phyloP scores from a whole-genome alignment of 2,113 vertebrate species.

The Myotis brandtii region DNA sequence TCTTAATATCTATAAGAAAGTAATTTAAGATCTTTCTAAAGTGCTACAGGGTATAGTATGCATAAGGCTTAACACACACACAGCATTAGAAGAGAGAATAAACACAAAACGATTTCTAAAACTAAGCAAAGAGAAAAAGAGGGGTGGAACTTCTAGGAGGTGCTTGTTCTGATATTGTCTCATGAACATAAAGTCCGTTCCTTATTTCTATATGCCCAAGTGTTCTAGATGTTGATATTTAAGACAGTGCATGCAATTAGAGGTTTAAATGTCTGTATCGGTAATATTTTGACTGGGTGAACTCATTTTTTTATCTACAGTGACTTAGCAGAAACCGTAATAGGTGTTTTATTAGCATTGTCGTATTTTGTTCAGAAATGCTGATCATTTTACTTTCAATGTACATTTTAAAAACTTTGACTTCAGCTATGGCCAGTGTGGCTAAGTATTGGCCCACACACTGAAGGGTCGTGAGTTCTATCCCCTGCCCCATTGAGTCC shows the following conservation, averaged over 20 bases:
- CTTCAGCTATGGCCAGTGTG: too few relatives aligned
- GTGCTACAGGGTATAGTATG: background rate
- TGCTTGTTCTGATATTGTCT: background rate
- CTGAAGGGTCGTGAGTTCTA: too few relatives aligned
- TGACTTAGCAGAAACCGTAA: background rate
- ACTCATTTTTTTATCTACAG: background rate
- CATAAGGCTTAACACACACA: background rate
- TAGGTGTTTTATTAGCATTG: background rate
- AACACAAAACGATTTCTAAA: background rate
- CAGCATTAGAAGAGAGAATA: background rate
- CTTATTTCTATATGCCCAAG: background rate
- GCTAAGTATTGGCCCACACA: too few relatives aligned
- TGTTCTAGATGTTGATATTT: slow-evolving; percentile 1
- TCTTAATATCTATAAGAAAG: background rate
- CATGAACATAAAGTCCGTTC: background rate
- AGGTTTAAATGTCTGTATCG: background rate
- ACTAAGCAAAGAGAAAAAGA: background rate
- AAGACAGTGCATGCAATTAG: background rate
- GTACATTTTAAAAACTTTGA: background rate
- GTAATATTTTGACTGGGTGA: background rate
- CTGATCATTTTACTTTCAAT: background rate
- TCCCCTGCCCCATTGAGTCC: too few relatives aligned
- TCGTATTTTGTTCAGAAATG: slow-evolving; percentile 27
- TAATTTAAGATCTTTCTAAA: slow-evolving; percentile 10
- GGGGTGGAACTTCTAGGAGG: background rate